phyloP scores from a whole-genome alignment of 2,113 vertebrate species.

The Malaclemys terrapin region DNA sequence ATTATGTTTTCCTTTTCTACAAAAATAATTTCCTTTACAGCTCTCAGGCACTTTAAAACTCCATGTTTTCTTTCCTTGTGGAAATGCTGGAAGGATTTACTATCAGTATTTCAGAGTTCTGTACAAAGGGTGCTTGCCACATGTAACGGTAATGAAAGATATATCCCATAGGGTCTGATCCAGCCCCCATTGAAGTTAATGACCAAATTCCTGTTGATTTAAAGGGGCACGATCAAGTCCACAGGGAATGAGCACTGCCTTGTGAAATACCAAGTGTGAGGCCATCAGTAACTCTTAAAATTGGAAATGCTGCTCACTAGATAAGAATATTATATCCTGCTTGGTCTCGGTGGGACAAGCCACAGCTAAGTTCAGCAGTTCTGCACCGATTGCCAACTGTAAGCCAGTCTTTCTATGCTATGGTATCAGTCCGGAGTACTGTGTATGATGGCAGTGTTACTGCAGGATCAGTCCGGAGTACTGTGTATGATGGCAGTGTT shows the following conservation, averaged over 20 bases:
- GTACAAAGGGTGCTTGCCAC: background rate
- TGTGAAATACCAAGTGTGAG: background rate
- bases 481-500: background rate
- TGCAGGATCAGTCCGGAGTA: background rate
- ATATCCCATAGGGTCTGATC: background rate
- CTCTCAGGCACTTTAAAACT: conserved; percentile 64
- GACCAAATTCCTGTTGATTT: background rate
- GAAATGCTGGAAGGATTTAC: conserved; percentile 41
- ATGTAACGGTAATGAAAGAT: background rate
- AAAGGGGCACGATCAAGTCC: background rate
- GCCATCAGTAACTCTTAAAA: background rate
- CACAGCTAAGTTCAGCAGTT: background rate
- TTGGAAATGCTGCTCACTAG: background rate
- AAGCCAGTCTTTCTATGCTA: rapidly evolving
- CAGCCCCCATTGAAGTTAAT: background rate
- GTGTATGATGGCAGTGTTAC: background rate
- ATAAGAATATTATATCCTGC: rapidly evolving
- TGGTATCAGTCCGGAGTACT: background rate
- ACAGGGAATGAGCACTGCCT: background rate
- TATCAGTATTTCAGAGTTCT: conserved; percentile 22
- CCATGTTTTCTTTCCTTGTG: background rate
- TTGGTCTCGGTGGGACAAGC: background rate
- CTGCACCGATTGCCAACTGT: rapidly evolving
- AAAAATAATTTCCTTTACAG: background rate
- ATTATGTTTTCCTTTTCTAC: conserved; percentile 30